A percentile compares a stretch with the other conserved stretches of the same genome.
These are phyloP conservation scores for Formica aserva DNA, from an alignment of 2,888 invertebrate species.

Conservation along the genomic window DNA sequence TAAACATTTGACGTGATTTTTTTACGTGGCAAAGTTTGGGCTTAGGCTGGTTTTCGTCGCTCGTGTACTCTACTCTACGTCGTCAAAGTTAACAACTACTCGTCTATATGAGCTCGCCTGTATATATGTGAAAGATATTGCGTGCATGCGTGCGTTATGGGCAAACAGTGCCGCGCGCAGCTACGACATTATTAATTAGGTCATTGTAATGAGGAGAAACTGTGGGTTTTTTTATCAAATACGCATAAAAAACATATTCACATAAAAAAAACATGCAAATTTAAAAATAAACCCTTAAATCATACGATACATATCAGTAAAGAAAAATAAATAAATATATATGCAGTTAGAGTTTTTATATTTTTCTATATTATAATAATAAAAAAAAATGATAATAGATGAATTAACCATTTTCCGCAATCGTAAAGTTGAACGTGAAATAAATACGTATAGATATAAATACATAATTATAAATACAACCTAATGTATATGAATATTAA, in stretches of 20 bases:
- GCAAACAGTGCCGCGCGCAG: not conserved
- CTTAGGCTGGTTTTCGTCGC: conserved; percentile 20
- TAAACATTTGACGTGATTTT: conserved; percentile 30
- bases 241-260: not conserved
- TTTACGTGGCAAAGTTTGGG: conserved; percentile 10
- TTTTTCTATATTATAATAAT: no score
- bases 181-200: conserved; percentile 32
- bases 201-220: conserved; percentile 20
- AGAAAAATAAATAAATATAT: not conserved
- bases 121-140: not conserved
- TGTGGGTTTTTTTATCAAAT: not conserved
- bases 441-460: not conserved
- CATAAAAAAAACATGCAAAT: not conserved
- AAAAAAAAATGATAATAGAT: not conserved
- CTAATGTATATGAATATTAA: not conserved
- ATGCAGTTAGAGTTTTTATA: not conserved
- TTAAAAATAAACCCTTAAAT: not conserved
- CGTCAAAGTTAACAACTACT: conserved; percentile 37
- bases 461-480: not conserved
- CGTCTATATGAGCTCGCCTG: conserved; percentile 3
- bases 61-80: conserved; percentile 7
- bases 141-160: not conserved
- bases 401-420: not conserved
- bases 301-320: conserved; percentile 4
- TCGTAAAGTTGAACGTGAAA: not conserved